Percentiles rank a stretch among this genome's conserved stretches.
Conservation (phyloP, 2,888 invertebrate species). For the Chrysodeixis includens region DNA sequence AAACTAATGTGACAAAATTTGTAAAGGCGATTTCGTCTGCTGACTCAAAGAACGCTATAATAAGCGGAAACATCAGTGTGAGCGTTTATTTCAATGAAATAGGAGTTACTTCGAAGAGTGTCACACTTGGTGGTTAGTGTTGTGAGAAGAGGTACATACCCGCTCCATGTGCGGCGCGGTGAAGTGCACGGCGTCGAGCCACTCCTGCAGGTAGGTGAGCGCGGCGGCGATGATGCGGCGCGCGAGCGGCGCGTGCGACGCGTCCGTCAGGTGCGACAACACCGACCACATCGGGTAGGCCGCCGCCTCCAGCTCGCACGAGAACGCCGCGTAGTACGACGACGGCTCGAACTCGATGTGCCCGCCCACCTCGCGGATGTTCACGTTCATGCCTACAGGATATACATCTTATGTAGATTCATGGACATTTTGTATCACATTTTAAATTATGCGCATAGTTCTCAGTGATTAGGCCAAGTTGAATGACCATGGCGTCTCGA, state of each 20-base stretch:
- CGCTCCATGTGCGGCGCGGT: constrained; percentile 86
- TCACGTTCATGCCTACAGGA: constrained; percentile 98
- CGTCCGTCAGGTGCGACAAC: constrained; percentile 95
- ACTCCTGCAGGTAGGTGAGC: constrained; percentile 94
- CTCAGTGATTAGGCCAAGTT: too few relatives aligned
- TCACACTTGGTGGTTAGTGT: too few relatives aligned
- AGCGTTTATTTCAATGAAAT: too few relatives aligned
- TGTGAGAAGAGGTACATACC: constrained; percentile 79
- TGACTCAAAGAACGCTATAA: too few relatives aligned
- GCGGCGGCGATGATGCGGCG: constrained; percentile 94
- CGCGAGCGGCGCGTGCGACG: constrained; percentile 92
- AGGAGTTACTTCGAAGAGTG: too few relatives aligned
- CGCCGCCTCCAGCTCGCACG: constrained; percentile 98
- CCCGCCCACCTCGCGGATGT: constrained; percentile 95
- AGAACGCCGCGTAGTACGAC: constrained; percentile 99
- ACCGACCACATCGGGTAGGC: constrained; percentile 99
- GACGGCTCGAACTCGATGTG: constrained; percentile 99
- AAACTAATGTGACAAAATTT: too few relatives aligned
- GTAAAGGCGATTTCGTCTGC: too few relatives aligned
- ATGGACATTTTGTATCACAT: too few relatives aligned
- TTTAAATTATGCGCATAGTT: too few relatives aligned
- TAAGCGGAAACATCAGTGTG: too few relatives aligned
- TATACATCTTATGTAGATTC: neutral
- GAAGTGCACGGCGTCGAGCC: constrained; percentile 96
- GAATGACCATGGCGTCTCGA: too few relatives aligned